Evolutionary conservation across 1,140 invertebrate genomes (phyloP), one percentile per base, ranked within the genome.

Genomic region (Scylla paramamosain): DNA sequence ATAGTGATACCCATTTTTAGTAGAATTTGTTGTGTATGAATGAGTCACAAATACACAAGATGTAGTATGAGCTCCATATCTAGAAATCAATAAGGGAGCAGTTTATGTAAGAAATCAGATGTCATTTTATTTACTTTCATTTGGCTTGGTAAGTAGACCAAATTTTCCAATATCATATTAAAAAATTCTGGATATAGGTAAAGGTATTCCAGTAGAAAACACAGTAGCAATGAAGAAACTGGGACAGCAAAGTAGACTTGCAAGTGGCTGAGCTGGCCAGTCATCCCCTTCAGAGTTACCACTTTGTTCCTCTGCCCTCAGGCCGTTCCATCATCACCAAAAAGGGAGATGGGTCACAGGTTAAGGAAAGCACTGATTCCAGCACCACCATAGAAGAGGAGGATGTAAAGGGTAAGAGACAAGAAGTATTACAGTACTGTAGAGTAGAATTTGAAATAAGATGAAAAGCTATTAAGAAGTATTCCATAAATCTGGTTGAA

Each of bases 331-430:
- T 99, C 97, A 98, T 99, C 92, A 98, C 98, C 96, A 99, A 99
- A 97, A 99, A 99, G 97, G 98, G 98, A 87, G 98, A 99, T 96
- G 98, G 99, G 96, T 99, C 98, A 95, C 98, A 99, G 97, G 98
- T 99, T 28, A 99, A 99, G 97, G 99, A 99, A 97, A 99, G 98
- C 32, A 99, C 99, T 52, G 99, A 99, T 97, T 98, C 98, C 97
- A 99, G 98, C 96, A 99, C 98, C 96, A 99, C 99, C 95, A 98
- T 99, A 93, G 98, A 99, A 97, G 99, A 99, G 97, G 99, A 99
- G 97, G 98, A 99, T 97, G 98, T 98, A 96, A 98, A 98, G 98
- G 98, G 98, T 98, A 98, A 97, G 97, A 29, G 31, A 39, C 32
- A 94, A 31, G 91, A 46, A 59, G 28, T 90, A 20, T 45, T 67